Evolutionary conservation across 92 coral and sea anemone genomes (phyloP), one percentile per base, ranked within the genome.

Genomic region (Zoanthus sociatus): DNA sequence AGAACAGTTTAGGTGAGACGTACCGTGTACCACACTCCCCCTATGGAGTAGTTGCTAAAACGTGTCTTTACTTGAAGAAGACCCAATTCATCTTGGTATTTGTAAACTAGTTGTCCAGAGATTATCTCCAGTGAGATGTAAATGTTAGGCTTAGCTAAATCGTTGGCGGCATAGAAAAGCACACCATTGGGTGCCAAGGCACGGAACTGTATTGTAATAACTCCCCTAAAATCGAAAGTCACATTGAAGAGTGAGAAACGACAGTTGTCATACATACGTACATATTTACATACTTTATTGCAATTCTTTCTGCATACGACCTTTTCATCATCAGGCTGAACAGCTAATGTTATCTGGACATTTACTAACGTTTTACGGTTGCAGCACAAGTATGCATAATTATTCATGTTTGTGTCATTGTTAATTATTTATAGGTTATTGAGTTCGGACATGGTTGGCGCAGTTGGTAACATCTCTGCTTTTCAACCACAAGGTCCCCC

Each of bases 141-240:
- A 79, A 87, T 87, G 10, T 84, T 89, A 5, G 98, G 95, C 31
- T 90, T 58, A 11, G 86, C 76, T 11, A 93, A 68, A 69, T 93
- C 88, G 42, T 94, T 94, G 9, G 98, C 84, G 10, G 88, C 98
- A 47, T 94, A 94, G 51, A 94, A 77, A 50, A 97, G 77, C 7
- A 97, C 82, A 0, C 99, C 99, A 79, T 97, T 93, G 18, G 96
- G 94, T 9, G 99, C 95, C 30, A 97, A 75, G 74, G 99, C 94
- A 54, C 99, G 98, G 90, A 97, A 95, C 78, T 81, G 77, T 21
- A 97, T 55, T 18, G 88, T 58, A 32, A 94, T 84, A 33, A 94
- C 94, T 60, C 87, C 90, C 89, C 97, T 94, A 46, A 18, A 47
- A 68, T 85, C 58, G 18, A 16, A 26, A 69, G 31, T 14, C 12